Evolutionary conservation across 1,140 invertebrate genomes (phyloP), one percentile per base, ranked within the genome.

Genomic region (Papilio dardanus): DNA sequence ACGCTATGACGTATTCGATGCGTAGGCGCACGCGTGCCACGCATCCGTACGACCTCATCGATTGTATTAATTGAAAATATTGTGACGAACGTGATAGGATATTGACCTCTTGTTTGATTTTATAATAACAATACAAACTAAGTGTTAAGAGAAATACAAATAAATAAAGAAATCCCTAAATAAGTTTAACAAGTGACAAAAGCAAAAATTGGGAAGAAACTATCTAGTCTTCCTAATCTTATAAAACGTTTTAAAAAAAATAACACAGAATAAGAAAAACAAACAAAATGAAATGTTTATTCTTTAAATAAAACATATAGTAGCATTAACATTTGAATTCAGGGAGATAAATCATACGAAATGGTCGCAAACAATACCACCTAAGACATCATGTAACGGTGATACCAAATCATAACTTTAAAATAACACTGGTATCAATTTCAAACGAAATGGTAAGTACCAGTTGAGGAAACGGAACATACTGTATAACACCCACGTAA

Each of bases 11-110:
- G 73, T 62, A 79, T 65, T 69, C 69, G 77, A 77, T 74, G 81
- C 83, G 88, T 89, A 86, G 88, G 86, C 79, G 83, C 42, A 28
- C 84, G 80, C 88, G 89, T 89, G 89, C 79, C 71, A 14, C 42
- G 88, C 83, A 89, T 88, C 73, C 37, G 73, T 54, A 81, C 77
- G 68, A 76, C 75, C 77, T 82, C 81, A 81, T 82, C 75, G 76
- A 50, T 35, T 0, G 75, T 79, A 79, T 80, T 78, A 76, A 78
- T 74, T 50, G 75, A 50, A 77, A 79, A 81, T 81, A 83, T 79
- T 79, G 83, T 88, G 85, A 88, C 88, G 88, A 87, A 83, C 74
- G 19, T 71, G 30, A 76, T 62, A 77, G 79, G 78, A 76, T 76
- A 73, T 83, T 83, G 80, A 82, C 81, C 81, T 83, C 78, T 76